Percentiles rank a stretch among this genome's conserved stretches.
phyloP scores from a whole-genome alignment of 2,888 invertebrate species.

The Hetaerina titia region DNA sequence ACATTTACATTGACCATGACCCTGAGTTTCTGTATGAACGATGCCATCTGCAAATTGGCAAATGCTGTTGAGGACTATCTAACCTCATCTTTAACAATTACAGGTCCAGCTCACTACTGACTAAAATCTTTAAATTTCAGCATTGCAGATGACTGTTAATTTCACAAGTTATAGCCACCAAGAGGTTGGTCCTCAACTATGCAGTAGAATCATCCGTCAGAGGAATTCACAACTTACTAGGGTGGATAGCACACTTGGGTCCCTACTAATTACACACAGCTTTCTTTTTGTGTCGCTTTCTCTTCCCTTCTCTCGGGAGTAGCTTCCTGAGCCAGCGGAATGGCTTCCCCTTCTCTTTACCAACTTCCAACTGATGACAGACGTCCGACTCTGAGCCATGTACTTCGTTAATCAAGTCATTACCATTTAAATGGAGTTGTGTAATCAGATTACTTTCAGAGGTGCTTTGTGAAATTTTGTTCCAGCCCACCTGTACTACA shows the following conservation, averaged over 20 bases:
- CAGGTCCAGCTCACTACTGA: slow-evolving; percentile 17
- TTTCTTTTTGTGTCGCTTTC: slow-evolving; percentile 34
- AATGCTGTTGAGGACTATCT: not conserved
- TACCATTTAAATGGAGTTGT: not conserved
- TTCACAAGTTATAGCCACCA: not conserved
- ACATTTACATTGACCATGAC: not conserved
- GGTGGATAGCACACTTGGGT: not conserved
- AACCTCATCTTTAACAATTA: slow-evolving; percentile 13
- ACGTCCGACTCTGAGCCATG: not conserved
- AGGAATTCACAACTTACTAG: not conserved
- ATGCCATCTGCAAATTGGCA: not conserved
- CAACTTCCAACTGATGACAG: not conserved
- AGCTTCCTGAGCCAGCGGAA: slow-evolving; percentile 42
- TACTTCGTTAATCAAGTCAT: not conserved
- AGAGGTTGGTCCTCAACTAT: not conserved
- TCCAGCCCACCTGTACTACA: not conserved
- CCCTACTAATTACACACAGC: not conserved
- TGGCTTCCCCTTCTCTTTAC: slow-evolving; percentile 12
- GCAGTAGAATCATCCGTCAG: not conserved
- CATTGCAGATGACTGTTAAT: not conserved
- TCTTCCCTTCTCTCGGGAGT: slow-evolving; percentile 32
- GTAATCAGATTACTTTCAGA: slow-evolving; percentile 48
- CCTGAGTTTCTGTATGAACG: slow-evolving; percentile 43
- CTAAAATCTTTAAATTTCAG: slow-evolving; percentile 18
- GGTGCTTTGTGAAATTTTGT: not conserved